phyloP scores from a whole-genome alignment of 2,888 invertebrate genomes.

The Diplazon laetatorius region DNA sequence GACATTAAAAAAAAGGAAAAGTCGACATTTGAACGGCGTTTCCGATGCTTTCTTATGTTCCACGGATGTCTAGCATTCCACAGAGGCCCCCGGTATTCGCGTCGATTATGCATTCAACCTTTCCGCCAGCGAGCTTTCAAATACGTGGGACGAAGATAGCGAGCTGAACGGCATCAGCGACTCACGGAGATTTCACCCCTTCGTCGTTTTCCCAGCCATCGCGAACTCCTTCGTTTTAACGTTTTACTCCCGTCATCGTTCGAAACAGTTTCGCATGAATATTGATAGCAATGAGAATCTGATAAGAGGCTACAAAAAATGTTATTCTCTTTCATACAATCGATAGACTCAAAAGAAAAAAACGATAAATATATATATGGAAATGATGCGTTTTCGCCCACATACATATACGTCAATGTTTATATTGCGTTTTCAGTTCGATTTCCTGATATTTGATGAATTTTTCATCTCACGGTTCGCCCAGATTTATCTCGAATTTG shows the following conservation, averaged over 20 bases:
- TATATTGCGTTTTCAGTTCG: neutral
- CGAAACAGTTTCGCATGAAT: slow-evolving; percentile 5
- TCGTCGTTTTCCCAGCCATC: slow-evolving; percentile 32
- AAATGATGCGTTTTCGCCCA: too few species aligned
- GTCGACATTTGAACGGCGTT: slow-evolving; percentile 40
- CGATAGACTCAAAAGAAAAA: too few species aligned
- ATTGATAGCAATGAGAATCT: neutral
- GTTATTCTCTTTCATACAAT: too few species aligned
- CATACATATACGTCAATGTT: too few species aligned
- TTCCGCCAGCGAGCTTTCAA: slow-evolving; percentile 41
- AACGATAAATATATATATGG: too few species aligned
- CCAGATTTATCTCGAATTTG: slow-evolving; percentile 21
- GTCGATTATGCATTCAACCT: slow-evolving; percentile 63
- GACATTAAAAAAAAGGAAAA: neutral
- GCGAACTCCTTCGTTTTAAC: slow-evolving; percentile 55
- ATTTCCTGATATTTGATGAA: neutral
- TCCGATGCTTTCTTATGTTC: slow-evolving; percentile 12
- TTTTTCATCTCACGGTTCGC: slow-evolving; percentile 28
- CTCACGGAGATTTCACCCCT: neutral
- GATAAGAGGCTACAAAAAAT: neutral
- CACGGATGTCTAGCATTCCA: slow-evolving; percentile 15
- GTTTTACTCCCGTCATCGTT: slow-evolving; percentile 35
- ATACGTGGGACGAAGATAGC: slow-evolving; percentile 22
- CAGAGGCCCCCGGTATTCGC: slow-evolving; percentile 42
- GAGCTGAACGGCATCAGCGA: neutral